Conservation (phyloP, 2,113 vertebrate species). For the Passer domesticus region DNA sequence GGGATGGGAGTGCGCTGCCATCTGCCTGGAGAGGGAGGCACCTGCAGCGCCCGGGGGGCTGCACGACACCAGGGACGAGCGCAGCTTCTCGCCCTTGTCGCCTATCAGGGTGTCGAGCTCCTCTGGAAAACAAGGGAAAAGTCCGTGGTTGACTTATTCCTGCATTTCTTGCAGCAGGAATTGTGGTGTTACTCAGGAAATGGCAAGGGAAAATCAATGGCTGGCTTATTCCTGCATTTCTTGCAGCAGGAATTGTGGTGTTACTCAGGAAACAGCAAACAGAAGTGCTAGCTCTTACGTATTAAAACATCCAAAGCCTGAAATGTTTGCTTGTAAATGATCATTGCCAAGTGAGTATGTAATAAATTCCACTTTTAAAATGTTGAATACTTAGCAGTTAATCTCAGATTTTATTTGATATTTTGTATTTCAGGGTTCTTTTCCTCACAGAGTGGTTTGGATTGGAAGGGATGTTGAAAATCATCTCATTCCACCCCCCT, state of each 20-base stretch:
- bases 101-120: conserved; percentile 90
- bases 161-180: neutral
- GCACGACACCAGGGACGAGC: conserved; percentile 61
- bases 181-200: neutral
- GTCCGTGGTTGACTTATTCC: fast-evolving
- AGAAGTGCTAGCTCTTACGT: fast-evolving
- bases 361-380: neutral
- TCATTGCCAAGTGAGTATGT: neutral
- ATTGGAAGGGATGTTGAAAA: neutral
- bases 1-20: conserved; percentile 42
- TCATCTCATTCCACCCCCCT: neutral
- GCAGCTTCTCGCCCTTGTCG: conserved; percentile 81
- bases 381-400: neutral
- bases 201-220: neutral
- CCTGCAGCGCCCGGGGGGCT: conserved; percentile 46
- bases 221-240: neutral
- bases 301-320: neutral
- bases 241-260: neutral
- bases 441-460: neutral
- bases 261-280: neutral
- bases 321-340: neutral
- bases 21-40: conserved; percentile 59
- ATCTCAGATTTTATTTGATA: neutral
- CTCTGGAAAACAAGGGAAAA: conserved; percentile 75
- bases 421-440: neutral